Evolutionary conservation across 2,888 invertebrate genomes (phyloP).

Genomic region (Archips crataeganus): DNA sequence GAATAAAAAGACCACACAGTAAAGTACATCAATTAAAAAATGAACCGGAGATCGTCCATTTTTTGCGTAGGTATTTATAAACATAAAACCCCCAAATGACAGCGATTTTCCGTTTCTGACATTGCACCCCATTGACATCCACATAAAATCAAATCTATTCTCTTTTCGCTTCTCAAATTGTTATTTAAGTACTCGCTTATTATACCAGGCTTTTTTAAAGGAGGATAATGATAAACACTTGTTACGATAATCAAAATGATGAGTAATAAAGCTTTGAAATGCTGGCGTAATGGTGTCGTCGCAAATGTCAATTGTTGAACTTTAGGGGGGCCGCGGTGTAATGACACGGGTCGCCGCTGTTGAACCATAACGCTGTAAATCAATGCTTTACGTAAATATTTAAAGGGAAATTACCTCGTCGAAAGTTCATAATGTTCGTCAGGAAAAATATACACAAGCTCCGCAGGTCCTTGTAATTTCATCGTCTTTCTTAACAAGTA

Average conservation of each 20-base stretch:
- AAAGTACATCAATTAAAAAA: neutral
- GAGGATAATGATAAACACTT: conserved; percentile 4
- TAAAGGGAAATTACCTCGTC: conserved; percentile 67
- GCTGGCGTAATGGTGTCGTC: conserved; percentile 66
- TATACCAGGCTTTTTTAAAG: conserved; percentile 4
- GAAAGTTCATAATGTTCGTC: conserved; percentile 62
- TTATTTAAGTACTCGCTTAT: neutral
- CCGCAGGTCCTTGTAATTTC: conserved; percentile 30
- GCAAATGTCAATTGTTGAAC: conserved; percentile 80
- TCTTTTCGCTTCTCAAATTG: conserved; percentile 1
- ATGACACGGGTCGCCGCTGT: conserved; percentile 65
- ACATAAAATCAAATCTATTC: neutral
- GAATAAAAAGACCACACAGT: too few species aligned
- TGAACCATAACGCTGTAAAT: conserved; percentile 76
- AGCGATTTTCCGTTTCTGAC: neutral
- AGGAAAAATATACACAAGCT: conserved; percentile 40
- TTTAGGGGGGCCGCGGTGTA: conserved; percentile 68
- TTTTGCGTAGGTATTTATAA: too few species aligned
- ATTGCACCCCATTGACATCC: neutral
- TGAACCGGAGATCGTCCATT: neutral
- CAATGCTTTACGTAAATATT: conserved; percentile 63
- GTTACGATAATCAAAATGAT: conserved; percentile 47
- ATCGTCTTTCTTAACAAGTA: conserved; percentile 37
- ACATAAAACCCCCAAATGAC: too few species aligned
- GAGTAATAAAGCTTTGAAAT: conserved; percentile 63